Base-by-base conservation (phyloP, 2,888 invertebrate genomes). In the Clistopyga incitator region DNA sequence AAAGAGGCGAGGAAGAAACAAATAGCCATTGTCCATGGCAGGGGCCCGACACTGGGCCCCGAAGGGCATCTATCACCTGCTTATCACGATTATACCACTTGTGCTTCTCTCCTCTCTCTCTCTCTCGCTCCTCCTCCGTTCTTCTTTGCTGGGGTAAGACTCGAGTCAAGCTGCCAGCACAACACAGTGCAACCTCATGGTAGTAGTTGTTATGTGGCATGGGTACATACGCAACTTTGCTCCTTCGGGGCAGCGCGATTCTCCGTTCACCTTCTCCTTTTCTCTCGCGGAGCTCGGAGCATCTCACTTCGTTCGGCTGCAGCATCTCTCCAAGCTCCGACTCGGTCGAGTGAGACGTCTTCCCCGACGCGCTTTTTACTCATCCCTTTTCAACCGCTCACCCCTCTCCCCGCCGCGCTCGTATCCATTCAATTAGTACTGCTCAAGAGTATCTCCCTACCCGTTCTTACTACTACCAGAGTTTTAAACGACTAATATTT, bases 41-140 rank as follows among this genome's bases (percentile, higher is more conserved):
- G 82, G 86, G 90, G 86, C 87, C 89, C 89, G 89, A 90, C 91
- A 88, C 90, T 90, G 90, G 90, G 89, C 88, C 90, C 90, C 92
- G 88, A 88, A 91, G 91, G 90, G 92, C 92, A 93, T 93, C 92
- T 93, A 92, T 93, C 93, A 93, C 93, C 92, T 92, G 93, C 92
- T 93, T 93, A 93, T 93, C 93, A 93, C 90, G 93, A 93, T 93
- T 92, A 92, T 93, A 92, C 92, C 91, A 91, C 92, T 92, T 89
- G 89, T 87, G 88, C 88, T 86, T 87, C 87, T 87, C 87, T 87
- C 82, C 84, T 87, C 72, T 84, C 78, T 56, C 56, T 13, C 54
- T 23, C 38, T 38, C 20, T 20, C 18, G 15, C 18, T 34, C 61
- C 34, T n/a, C 6, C 34, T 61, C 18, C 23, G 29, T 59, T 15